These are phyloP conservation scores for Peromyscus melanophrys DNA, from an alignment of 2,797 vertebrate genomes.

Conservation along the genomic window DNA sequence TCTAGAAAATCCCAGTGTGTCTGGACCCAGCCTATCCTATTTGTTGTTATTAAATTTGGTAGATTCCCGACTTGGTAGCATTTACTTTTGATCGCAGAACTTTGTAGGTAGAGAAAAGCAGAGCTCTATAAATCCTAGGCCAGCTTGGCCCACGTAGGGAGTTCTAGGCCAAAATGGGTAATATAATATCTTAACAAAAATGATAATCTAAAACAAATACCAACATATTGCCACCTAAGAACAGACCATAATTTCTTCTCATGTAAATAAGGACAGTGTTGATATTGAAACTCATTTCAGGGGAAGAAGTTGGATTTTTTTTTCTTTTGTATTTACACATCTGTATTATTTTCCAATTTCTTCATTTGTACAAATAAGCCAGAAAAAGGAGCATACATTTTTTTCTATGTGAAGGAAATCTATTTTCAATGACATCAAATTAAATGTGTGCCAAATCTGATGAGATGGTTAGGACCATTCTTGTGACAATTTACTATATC, in stretches of 20 bases:
- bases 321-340: slow-evolving; percentile 30
- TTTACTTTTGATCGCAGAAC: background rate
- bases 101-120: background rate
- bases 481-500: background rate
- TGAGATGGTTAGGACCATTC: slow-evolving; percentile 13
- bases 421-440: slow-evolving; percentile 44
- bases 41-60: background rate
- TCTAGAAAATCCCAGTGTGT: background rate
- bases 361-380: slow-evolving; percentile 42
- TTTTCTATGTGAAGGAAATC: background rate
- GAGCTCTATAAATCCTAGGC: background rate
- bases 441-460: background rate
- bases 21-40: background rate
- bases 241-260: background rate
- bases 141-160: background rate
- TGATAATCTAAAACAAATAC: background rate
- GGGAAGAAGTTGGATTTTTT: slow-evolving; percentile 40
- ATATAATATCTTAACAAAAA: background rate
- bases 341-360: slow-evolving; percentile 43
- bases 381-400: background rate
- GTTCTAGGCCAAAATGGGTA: background rate
- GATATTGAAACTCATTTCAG: slow-evolving; percentile 44
- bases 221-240: slow-evolving; percentile 15
- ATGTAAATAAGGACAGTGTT: background rate
- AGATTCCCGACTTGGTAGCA: background rate